A percentile compares a stretch with the other conserved stretches of the same genome.
Evolutionary conservation across 2,797 vertebrate genomes (phyloP).

Genomic region (Helostoma temminkii): DNA sequence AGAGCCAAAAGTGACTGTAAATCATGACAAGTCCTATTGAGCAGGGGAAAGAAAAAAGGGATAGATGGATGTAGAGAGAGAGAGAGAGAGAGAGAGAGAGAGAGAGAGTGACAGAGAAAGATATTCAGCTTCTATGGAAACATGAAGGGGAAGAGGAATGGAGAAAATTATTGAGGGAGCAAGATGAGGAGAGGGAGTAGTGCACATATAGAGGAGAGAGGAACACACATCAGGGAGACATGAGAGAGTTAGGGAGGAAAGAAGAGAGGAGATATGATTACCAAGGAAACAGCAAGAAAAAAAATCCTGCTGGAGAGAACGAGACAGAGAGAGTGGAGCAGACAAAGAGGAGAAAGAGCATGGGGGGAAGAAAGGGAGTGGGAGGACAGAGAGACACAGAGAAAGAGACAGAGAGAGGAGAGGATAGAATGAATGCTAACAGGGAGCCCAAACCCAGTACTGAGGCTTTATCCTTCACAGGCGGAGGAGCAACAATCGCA

Average conservation of each 20-base stretch:
- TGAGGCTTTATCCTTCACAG: constrained; percentile 87
- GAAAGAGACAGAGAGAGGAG: constrained; percentile 67
- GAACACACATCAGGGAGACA: constrained; percentile 73
- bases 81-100: constrained; percentile 37
- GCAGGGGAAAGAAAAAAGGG: constrained; percentile 51
- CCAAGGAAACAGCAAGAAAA: constrained; percentile 79
- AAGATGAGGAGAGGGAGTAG: constrained; percentile 64
- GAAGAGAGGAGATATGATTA: constrained; percentile 80
- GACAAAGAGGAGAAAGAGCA: constrained; percentile 76
- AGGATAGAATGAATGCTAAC: constrained; percentile 86
- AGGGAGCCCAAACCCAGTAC: constrained; percentile 84
- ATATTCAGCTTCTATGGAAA: constrained; percentile 68
- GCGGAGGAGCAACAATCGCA: constrained; percentile 87
- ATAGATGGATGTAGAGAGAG: constrained; percentile 55
- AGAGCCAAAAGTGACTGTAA: constrained; percentile 80
- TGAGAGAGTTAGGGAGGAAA: constrained; percentile 71
- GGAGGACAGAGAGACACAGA: constrained; percentile 72
- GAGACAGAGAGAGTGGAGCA: constrained; percentile 71
- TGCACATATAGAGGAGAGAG: constrained; percentile 60
- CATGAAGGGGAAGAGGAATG: constrained; percentile 60
- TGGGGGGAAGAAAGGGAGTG: constrained; percentile 72
- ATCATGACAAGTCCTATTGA: constrained; percentile 79
- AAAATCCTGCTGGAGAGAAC: constrained; percentile 68
- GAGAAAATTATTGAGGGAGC: constrained; percentile 68
- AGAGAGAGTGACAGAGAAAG: constrained; percentile 59